These are phyloP conservation scores for Gasterosteus nipponicus DNA, from an alignment of 2,113 vertebrate genomes.

Conservation along the genomic window DNA sequence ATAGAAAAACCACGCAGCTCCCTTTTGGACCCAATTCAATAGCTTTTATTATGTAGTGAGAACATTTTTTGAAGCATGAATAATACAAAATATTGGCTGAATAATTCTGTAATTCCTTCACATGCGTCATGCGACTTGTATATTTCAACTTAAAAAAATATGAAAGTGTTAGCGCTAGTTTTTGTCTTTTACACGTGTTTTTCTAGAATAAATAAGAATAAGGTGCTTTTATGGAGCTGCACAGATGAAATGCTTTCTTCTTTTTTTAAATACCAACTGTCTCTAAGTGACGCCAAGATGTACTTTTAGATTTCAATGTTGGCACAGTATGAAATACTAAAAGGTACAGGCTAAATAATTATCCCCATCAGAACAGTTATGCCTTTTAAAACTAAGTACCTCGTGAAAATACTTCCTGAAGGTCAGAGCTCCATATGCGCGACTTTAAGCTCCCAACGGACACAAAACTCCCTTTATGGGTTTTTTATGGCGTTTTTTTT, in stretches of 20 bases:
- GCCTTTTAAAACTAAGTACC: constrained; percentile 70
- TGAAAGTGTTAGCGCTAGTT: constrained; percentile 10
- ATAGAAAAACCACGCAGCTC: neutral
- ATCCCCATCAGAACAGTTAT: constrained; percentile 64
- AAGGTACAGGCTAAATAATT: constrained; percentile 60
- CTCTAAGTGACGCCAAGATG: constrained; percentile 42
- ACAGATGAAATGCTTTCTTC: constrained; percentile 17
- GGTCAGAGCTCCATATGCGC: constrained; percentile 62
- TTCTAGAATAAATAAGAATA: constrained; percentile 16
- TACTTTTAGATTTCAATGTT: constrained; percentile 33
- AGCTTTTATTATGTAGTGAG: neutral
- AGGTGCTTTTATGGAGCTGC: neutral
- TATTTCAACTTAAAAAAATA: constrained; percentile 8
- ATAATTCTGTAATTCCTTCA: neutral
- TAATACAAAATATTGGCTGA: neutral
- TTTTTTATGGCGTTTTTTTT: constrained; percentile 56
- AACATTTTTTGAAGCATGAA: neutral
- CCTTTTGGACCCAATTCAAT: neutral
- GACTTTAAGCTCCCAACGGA: constrained; percentile 62
- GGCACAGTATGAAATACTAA: constrained; percentile 56
- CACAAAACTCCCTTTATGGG: constrained; percentile 67
- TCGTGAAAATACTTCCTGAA: constrained; percentile 71
- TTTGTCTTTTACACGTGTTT: neutral
- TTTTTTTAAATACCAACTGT: constrained; percentile 21
- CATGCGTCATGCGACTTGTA: neutral